phyloP scores from a whole-genome alignment of 2,888 invertebrate genomes.

The Cheilosia impressa region DNA sequence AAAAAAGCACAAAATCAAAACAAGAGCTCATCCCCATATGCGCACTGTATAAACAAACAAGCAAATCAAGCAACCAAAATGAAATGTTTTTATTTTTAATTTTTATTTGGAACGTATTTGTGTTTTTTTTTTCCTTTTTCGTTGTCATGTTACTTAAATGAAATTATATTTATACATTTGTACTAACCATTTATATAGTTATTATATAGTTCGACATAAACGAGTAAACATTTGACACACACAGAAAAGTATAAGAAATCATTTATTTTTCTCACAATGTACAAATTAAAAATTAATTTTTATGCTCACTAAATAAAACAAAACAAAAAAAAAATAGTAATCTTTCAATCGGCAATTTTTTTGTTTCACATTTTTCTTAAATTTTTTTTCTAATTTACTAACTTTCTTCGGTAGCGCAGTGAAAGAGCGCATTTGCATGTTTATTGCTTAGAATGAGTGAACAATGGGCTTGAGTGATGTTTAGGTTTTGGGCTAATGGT shows the following conservation, averaged over 20 bases:
- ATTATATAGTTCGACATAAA: constrained; percentile 35
- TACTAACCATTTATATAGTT: constrained; percentile 60
- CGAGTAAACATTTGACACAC: constrained; percentile 35
- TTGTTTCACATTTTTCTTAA: constrained; percentile 28
- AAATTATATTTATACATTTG: constrained; percentile 37
- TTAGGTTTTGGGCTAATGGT: constrained; percentile 9
- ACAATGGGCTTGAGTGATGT: constrained; percentile 72
- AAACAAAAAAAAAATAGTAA: constrained; percentile 37
- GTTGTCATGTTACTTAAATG: constrained; percentile 21
- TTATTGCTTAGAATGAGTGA: constrained; percentile 38
- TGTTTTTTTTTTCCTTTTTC: constrained; percentile 20
- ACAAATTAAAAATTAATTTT: constrained; percentile 63
- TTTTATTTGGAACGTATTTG: constrained; percentile 17
- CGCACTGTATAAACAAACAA: constrained; percentile 52
- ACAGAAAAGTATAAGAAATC: constrained; percentile 26
- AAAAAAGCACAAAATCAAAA: constrained; percentile 35
- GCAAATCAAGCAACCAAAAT: constrained; percentile 18
- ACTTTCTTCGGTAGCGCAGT: constrained; percentile 51
- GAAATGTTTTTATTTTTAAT: constrained; percentile 44
- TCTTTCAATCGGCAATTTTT: constrained; percentile 57
- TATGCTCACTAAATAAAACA: constrained; percentile 59
- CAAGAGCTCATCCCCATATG: constrained; percentile 70
- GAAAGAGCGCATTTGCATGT: constrained; percentile 53
- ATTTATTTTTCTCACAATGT: constrained; percentile 63
- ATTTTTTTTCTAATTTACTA: constrained; percentile 27